phyloP scores from a whole-genome alignment of 2,797 vertebrate species.

The Columba guinea region DNA sequence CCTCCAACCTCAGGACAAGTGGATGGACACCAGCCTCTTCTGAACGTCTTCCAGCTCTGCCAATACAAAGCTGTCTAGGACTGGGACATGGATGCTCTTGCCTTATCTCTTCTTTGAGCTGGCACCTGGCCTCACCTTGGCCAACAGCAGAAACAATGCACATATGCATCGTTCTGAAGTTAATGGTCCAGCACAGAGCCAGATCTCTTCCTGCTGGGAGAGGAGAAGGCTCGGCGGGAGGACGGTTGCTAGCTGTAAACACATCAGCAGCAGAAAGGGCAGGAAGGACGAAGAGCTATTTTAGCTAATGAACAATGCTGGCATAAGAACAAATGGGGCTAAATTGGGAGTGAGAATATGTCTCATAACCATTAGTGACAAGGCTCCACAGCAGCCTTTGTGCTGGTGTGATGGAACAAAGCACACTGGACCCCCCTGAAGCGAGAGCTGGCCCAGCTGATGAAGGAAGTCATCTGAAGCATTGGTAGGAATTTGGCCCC shows the following conservation, averaged over 20 bases:
- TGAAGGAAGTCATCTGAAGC: neutral
- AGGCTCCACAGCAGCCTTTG: neutral
- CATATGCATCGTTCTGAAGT: neutral
- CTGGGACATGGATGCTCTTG: neutral
- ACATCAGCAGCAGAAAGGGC: conserved; percentile 21
- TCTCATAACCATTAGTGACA: neutral
- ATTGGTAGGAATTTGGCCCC: neutral
- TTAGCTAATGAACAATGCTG: neutral
- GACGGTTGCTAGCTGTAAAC: conserved; percentile 47
- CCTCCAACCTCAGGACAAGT: neutral
- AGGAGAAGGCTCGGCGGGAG: neutral
- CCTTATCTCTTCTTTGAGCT: neutral
- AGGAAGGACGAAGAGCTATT: conserved; percentile 30
- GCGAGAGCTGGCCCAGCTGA: neutral
- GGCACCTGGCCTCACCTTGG: neutral
- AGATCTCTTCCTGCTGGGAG: neutral
- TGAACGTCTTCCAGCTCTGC: neutral
- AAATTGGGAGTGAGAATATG: neutral
- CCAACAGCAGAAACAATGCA: rapidly evolving
- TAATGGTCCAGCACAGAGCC: conserved; percentile 8
- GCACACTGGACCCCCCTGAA: rapidly evolving
- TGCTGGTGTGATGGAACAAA: neutral
- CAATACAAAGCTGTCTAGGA: neutral
- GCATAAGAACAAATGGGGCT: conserved; percentile 3
- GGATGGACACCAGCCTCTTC: neutral